Evolutionary conservation across 2,113 vertebrate species (phyloP).

Genomic region (Megaleporinus macrocephalus): DNA sequence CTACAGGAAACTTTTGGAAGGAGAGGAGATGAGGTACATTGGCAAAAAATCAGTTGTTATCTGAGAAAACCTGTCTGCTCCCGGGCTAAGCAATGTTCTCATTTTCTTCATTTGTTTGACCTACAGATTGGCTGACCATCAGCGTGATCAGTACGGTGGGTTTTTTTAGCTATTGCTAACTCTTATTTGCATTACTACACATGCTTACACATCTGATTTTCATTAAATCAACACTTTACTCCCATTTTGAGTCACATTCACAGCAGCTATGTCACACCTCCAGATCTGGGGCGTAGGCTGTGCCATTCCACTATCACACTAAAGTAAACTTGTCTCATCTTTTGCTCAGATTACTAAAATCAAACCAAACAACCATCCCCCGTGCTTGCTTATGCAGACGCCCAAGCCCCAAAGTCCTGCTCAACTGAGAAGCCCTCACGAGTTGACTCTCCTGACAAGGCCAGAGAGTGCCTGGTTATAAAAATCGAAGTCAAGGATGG

Average conservation of each 20-base stretch:
- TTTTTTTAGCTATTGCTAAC: not conserved
- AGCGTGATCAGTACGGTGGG: not conserved
- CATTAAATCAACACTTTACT: not conserved
- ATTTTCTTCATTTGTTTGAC: not conserved
- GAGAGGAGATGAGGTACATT: slow-evolving; percentile 46
- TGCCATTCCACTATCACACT: not conserved
- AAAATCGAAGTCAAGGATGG: slow-evolving; percentile 46
- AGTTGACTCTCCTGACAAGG: not conserved
- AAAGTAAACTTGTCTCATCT: slow-evolving; percentile 42
- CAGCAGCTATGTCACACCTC: not conserved
- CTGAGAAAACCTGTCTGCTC: not conserved
- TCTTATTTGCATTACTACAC: not conserved
- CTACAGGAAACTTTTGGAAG: slow-evolving; percentile 76
- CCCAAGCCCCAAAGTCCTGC: not conserved
- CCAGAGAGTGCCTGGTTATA: slow-evolving; percentile 31
- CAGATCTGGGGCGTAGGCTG: not conserved
- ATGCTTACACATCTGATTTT: not conserved
- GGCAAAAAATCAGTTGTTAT: not conserved
- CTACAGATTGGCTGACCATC: slow-evolving; percentile 7
- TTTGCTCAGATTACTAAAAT: slow-evolving; percentile 53
- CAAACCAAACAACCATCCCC: slow-evolving; percentile 10
- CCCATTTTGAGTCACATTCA: not conserved
- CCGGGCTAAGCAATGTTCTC: not conserved
- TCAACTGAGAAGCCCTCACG: not conserved
- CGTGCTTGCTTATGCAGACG: slow-evolving; percentile 45